Conservation (phyloP, 2,113 vertebrate genomes). For the Syrrhaptes paradoxus region DNA sequence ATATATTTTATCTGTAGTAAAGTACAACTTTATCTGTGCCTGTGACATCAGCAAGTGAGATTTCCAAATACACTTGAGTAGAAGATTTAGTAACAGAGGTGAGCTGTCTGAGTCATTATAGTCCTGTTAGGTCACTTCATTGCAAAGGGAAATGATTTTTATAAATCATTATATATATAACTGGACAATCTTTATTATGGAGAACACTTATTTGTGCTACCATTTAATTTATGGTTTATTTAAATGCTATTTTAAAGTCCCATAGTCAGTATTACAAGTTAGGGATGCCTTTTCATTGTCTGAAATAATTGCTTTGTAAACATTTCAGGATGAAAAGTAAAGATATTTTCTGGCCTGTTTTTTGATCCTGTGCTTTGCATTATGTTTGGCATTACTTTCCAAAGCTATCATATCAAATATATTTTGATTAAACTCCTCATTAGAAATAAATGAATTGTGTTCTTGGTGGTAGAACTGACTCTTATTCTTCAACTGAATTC, state of each 20-base stretch:
- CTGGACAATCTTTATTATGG: not conserved
- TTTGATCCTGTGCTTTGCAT: not conserved
- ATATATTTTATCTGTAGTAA: not conserved
- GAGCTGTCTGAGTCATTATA: not conserved
- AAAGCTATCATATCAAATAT: not conserved
- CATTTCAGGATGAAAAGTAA: not conserved
- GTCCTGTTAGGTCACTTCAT: not conserved
- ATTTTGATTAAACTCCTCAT: constrained; percentile 3
- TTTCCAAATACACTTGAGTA: not conserved
- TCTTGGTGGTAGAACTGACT: not conserved
- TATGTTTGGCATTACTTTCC: not conserved
- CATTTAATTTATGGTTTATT: not conserved
- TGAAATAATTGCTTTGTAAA: not conserved
- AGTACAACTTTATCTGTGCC: not conserved
- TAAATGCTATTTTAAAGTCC: not conserved
- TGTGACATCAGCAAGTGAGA: not conserved
- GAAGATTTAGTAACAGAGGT: not conserved
- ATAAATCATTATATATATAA: too few relatives aligned
- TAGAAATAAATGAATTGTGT: not conserved
- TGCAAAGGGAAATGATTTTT: not conserved
- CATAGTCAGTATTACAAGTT: not conserved
- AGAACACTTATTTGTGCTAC: not conserved
- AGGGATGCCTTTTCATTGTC: not conserved
- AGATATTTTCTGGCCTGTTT: not conserved
- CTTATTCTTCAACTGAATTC: not conserved